Base-by-base conservation (phyloP, 2,797 vertebrate genomes). In the Peromyscus melanophrys region DNA sequence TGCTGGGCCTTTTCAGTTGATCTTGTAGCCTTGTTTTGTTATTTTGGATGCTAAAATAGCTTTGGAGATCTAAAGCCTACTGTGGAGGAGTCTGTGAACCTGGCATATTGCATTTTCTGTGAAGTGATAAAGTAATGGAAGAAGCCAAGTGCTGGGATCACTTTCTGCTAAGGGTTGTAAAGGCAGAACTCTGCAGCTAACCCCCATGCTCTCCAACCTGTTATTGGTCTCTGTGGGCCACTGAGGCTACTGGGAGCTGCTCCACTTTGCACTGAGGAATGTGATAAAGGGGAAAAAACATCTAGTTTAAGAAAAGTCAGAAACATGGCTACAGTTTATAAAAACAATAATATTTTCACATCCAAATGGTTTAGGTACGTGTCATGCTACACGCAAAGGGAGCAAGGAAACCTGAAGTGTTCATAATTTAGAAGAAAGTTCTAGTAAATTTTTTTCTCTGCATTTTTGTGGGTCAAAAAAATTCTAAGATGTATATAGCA, bases 291-390 rank as follows among this genome's bases (percentile, higher is more conserved):
- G 98, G 97, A 98, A 98, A 97, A 98, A 98, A 97, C 98, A 98
- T 98, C 98, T 98, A 98, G 97, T 93, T 98, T 98, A 96, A 98
- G 97, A 97, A 81, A 98, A 98, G 96, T 73, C 97, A 98, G 98
- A 97, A 98, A 98, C 96, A 98, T 96, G 95, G 96, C 94, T 96
- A 87, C 96, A 94, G 98, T 98, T 99, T 98, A 98, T 97, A 98
- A 98, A 98, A 98, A 98, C 98, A 98, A 98, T 98, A 99, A 98
- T 98, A 98, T 99, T 99, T 98, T 98, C 98, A 98, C 97, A 98
- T 98, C 96, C 69, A 95, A 97, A 98, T 94, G 94, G 90, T 97
- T 98, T 98, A 98, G 98, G 97, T 98, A 95, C 95, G 94, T 97
- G 97, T 96, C 96, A 98, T 94, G 96, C 98, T 96, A 92, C 97